Conservation (phyloP, 2,888 invertebrate genomes). For the Biston betularia region DNA sequence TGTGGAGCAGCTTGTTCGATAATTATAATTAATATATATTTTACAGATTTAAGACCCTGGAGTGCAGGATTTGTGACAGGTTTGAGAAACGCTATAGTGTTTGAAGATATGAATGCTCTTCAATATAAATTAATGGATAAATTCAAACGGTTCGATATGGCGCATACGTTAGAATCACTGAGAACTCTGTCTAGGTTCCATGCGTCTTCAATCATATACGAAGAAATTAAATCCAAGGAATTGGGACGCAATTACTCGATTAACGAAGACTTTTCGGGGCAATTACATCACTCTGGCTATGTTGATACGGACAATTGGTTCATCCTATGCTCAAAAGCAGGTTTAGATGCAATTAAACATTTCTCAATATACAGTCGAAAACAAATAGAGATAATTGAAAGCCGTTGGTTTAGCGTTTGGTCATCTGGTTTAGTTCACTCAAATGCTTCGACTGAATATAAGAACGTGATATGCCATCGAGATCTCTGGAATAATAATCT, state of each 20-base stretch:
- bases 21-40: neutral
- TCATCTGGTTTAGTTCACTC: constrained; percentile 58
- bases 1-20: too few species aligned
- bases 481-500: constrained; percentile 89
- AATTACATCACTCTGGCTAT: constrained; percentile 65
- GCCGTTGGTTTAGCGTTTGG: constrained; percentile 67
- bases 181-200: constrained; percentile 81
- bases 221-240: constrained; percentile 70
- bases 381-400: constrained; percentile 57
- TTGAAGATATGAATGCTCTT: constrained; percentile 71
- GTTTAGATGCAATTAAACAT: constrained; percentile 64
- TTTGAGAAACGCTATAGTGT: constrained; percentile 68
- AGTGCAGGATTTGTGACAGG: constrained; percentile 63
- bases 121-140: constrained; percentile 68
- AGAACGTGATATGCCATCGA: constrained; percentile 86
- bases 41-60: constrained; percentile 67
- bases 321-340: constrained; percentile 69
- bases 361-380: constrained; percentile 65
- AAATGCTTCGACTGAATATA: constrained; percentile 62
- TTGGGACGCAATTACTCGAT: constrained; percentile 58
- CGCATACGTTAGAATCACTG: constrained; percentile 78
- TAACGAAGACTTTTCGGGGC: constrained; percentile 60
- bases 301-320: constrained; percentile 64
- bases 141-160: constrained; percentile 73
- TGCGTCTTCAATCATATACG: constrained; percentile 81